Evolutionary conservation across 2,888 invertebrate species (phyloP).

Genomic region (Chymomyza amoena): DNA sequence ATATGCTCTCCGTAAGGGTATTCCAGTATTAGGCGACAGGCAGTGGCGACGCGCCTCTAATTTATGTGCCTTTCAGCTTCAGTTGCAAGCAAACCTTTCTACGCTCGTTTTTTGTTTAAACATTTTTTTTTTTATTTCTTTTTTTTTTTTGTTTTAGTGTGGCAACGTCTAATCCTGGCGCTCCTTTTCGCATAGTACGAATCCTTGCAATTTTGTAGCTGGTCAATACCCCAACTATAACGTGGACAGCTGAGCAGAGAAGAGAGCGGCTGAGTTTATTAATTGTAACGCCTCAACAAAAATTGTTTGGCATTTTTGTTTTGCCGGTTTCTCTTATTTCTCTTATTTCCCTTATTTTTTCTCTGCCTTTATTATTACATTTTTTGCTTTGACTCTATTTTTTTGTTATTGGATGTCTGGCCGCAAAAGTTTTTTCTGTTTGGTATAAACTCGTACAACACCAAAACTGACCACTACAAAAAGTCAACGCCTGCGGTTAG

Average conservation of each 20-base stretch:
- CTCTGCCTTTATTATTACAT: conserved; percentile 15
- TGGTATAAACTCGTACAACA: conserved; percentile 9
- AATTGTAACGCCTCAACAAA: conserved; percentile 70
- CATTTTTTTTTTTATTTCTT: conserved; percentile 31
- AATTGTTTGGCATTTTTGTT: conserved; percentile 57
- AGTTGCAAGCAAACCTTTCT: conserved; percentile 55
- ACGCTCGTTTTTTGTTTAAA: conserved; percentile 35
- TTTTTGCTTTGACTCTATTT: conserved; percentile 19
- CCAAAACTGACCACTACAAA: conserved; percentile 22
- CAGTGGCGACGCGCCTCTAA: conserved; percentile 57
- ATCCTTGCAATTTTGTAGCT: conserved; percentile 44
- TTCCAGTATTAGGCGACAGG: neutral
- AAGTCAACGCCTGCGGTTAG: conserved; percentile 56
- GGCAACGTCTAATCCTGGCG: neutral
- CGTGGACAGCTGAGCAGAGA: conserved; percentile 19
- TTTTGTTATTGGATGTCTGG: conserved; percentile 35
- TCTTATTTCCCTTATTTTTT: neutral
- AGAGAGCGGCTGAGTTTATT: conserved; percentile 58
- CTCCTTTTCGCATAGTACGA: neutral
- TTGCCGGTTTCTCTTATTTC: conserved; percentile 25
- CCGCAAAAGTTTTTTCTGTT: conserved; percentile 21
- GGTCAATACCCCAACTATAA: conserved; percentile 16
- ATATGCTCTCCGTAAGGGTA: neutral
- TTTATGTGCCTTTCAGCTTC: conserved; percentile 57
- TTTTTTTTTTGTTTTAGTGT: neutral